Evolutionary conservation across 2,888 invertebrate genomes (phyloP).

Genomic region (Smittia aterrima): DNA sequence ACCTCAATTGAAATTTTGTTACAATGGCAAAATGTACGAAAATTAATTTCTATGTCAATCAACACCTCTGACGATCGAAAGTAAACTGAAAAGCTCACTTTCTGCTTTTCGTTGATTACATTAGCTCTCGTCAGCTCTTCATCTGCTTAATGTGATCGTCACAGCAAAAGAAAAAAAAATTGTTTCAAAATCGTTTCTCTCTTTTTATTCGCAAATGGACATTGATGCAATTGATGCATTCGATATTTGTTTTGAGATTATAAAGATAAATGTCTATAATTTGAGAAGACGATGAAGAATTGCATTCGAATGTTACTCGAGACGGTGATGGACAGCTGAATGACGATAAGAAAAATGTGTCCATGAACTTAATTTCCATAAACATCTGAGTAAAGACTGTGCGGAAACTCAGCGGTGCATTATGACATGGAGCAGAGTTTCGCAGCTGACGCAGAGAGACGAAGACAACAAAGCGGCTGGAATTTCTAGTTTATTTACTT

Average conservation of each 20-base stretch:
- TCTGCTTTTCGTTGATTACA: too few species aligned
- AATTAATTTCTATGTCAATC: too few species aligned
- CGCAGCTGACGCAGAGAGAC: too few species aligned
- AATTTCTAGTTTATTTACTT: background rate
- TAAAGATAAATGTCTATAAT: background rate
- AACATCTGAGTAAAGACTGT: background rate
- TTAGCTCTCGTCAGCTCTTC: too few species aligned
- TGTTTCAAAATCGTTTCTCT: background rate
- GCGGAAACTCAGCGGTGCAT: background rate
- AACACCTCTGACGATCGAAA: too few species aligned
- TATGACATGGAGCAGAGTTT: background rate
- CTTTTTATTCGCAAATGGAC: background rate
- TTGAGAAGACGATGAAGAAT: constrained; percentile 28
- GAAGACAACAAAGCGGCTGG: background rate
- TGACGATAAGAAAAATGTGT: constrained; percentile 38
- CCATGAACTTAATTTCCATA: constrained; percentile 33
- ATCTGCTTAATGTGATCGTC: too few species aligned
- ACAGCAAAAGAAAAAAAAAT: background rate
- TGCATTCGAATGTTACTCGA: constrained; percentile 7
- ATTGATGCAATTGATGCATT: background rate
- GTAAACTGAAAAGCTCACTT: too few species aligned
- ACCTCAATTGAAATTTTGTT: too few species aligned
- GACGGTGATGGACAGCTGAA: constrained; percentile 35
- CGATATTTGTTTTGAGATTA: background rate
- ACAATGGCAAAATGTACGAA: too few species aligned